Base-by-base conservation (phyloP, 2,888 invertebrate species). In the Tanytarsus gracilentus region DNA sequence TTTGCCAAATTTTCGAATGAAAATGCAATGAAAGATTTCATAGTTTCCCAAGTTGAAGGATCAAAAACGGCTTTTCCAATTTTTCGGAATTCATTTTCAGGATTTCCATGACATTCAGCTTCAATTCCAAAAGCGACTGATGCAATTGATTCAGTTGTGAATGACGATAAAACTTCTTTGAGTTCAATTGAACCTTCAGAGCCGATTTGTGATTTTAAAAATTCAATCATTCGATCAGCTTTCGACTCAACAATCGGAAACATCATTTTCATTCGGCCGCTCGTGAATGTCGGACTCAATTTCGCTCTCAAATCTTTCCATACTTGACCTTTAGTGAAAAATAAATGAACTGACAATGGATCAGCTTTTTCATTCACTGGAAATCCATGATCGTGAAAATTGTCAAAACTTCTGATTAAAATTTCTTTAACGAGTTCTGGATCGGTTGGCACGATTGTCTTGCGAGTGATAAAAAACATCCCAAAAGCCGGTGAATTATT, bases 151-250 rank as follows among this genome's bases (percentile, higher is more conserved):
- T 53, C 33, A 2, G 53, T 53, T 1, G 36, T 53, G 27, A 53
- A 53, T 1, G 7, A 7, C 7, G 53, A 21, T 21, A 25, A 25
- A 4, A 53, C 14, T 8, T 53, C 53, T 9, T 53, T 53, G 25
- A 53, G 8, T 26, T 53, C 53, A 3, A 39, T 6, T n/a, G 11
- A n/a, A 14, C 2, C 7, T 16, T 21, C 9, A 14, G 29, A 1
- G 6, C 7, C 18, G 2, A 1, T 23, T 4, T 1, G 2, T 1
- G 4, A 3, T 6, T 36, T 53, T 6, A 53, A 16, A 14, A 16
- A 36, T n/a, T 53, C 25, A 23, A 53, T 25, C 39, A 53, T 39
- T 25, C 25, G 14, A 23, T 53, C 53, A 8, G 29, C 36, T 4
- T 11, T 7, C 4, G 5, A 5, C 4, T 11, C 14, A 4, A 36